A percentile compares a stretch with the other conserved stretches of the same genome.
phyloP scores from a whole-genome alignment of 1,140 invertebrate genomes.

The Meteorus sp. region DNA sequence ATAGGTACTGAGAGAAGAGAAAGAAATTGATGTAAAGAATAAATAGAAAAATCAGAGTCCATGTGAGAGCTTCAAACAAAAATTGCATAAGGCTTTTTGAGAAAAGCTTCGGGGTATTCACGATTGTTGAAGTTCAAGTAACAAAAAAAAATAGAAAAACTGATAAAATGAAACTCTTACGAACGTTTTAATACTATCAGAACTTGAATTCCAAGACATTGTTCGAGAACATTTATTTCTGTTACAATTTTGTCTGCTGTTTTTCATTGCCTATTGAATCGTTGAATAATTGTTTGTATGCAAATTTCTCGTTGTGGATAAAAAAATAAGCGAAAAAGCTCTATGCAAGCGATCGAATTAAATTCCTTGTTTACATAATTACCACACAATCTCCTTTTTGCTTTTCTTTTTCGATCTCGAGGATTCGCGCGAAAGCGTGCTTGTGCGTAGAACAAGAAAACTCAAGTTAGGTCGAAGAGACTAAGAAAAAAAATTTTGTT shows the following conservation, averaged over 20 bases:
- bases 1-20: no score
- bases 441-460: constrained; percentile 37
- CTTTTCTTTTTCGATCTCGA: constrained; percentile 36
- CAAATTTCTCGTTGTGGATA: constrained; percentile 23
- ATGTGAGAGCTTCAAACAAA: no score
- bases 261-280: no score
- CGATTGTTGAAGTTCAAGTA: no score
- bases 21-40: no score
- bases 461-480: constrained; percentile 36
- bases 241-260: background rate
- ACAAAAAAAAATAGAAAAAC: no score
- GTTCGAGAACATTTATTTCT: constrained; percentile 2
- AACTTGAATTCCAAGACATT: no score
- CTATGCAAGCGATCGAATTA: constrained; percentile 31
- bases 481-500: constrained; percentile 25
- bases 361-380: constrained; percentile 35
- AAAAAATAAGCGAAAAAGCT: constrained; percentile 34
- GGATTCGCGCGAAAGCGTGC: constrained; percentile 37
- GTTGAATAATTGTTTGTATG: constrained; percentile 15
- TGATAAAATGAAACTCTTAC: no score
- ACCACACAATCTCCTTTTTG: constrained; percentile 36
- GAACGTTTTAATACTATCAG: no score
- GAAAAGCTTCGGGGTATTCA: no score
- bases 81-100: no score
- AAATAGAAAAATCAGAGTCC: no score